Evolutionary conservation across 2,888 invertebrate genomes (phyloP).

Genomic region (Lithophane ornitopus): DNA sequence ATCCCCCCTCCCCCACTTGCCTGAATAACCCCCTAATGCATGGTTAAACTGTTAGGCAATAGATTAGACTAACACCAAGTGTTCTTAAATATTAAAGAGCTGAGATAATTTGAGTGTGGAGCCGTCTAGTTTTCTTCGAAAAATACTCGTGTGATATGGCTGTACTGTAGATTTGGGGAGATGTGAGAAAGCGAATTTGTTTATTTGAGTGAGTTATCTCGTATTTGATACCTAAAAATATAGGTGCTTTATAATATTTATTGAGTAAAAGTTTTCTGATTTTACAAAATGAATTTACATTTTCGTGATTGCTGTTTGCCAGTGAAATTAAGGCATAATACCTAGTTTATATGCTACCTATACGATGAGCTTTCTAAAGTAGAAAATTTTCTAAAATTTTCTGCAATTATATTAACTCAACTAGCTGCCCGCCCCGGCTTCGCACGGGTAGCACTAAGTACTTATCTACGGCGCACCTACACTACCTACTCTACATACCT

Average conservation of each 20-base stretch:
- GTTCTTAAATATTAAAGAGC: constrained; percentile 53
- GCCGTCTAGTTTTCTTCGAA: constrained; percentile 42
- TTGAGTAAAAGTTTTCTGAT: background rate
- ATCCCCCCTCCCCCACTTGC: constrained; percentile 17
- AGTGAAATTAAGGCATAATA: background rate
- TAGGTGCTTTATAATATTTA: background rate
- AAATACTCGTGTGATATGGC: constrained; percentile 24
- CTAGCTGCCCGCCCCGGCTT: no score
- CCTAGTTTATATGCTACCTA: background rate
- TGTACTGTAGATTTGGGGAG: constrained; percentile 12
- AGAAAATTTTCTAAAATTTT: background rate
- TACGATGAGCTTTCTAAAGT: background rate
- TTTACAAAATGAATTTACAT: background rate
- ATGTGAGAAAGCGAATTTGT: constrained; percentile 7
- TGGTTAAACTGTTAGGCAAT: constrained; percentile 53
- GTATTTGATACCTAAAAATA: background rate
- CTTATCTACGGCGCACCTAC: no score
- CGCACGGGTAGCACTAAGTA: no score
- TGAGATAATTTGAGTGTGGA: constrained; percentile 49
- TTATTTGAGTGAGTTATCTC: constrained; percentile 30
- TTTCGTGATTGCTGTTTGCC: background rate
- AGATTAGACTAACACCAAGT: constrained; percentile 50
- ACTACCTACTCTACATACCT: no score
- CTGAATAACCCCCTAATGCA: constrained; percentile 51
- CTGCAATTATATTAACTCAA: background rate